Base-by-base conservation (phyloP, 2,113 vertebrate species). In the Gadus macrocephalus region DNA sequence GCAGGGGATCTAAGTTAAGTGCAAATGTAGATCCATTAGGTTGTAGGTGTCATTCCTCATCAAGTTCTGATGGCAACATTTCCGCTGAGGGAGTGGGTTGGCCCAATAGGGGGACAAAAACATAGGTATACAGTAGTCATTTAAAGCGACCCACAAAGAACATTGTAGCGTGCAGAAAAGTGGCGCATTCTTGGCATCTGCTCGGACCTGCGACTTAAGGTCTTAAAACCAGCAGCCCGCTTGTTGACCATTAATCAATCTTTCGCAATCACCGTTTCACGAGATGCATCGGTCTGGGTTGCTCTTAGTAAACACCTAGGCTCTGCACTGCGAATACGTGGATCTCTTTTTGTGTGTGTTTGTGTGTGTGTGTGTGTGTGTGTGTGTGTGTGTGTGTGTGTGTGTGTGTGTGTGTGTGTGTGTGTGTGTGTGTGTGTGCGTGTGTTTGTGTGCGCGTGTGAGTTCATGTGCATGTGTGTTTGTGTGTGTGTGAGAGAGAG, bases 201-300 rank as follows among this genome's bases (percentile, higher is more conserved):
- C 53, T 58, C 25, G 55, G 28, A 53, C 8, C 66, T 58, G 28
- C 56, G 16, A 59, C 55, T 65, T 16, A 27, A 56, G 63, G 42
- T 49, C 42, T 49, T 49, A 64, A 60, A 53, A 65, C 38, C 19
- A 35, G 25, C 1, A 35, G 28, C 19, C 15, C n/a, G 14, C 68
- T 68, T 68, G 62, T 66, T 64, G 28, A 53, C 22, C 53, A 20
- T 69, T 22, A 35, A 68, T 53, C 66, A 71, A 59, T 64, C 61
- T 64, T 61, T 55, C 49, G 20, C 59, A 63, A 53, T 27, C 59
- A 42, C 16, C 35, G 59, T 63, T 71, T 67, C 65, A 67, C 49
- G 63, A 76, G 60, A 62, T 31, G 61, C 65, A 53, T 38, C 17
- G 15, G 59, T 62, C 42, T 49, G 42, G 42, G 42, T 49, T 14